Conservation (phyloP, 2,888 invertebrate genomes). For the Epirrita christyi region DNA sequence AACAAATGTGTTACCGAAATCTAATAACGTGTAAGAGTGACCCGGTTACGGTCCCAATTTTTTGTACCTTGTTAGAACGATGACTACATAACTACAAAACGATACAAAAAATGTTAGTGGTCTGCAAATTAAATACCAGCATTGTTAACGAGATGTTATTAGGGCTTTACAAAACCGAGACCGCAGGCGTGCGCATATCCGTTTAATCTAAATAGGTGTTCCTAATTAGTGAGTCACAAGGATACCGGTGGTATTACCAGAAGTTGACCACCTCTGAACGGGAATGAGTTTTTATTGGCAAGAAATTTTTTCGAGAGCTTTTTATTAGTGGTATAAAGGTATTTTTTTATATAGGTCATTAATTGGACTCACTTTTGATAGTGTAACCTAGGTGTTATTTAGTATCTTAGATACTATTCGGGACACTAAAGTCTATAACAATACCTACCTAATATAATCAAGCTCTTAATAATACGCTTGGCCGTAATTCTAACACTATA, state of each 20-base stretch:
- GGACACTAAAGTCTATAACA: no score
- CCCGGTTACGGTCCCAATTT: neutral
- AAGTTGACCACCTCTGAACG: constrained; percentile 12
- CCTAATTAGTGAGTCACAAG: constrained; percentile 32
- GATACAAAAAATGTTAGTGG: constrained; percentile 18
- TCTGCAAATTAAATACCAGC: constrained; percentile 25
- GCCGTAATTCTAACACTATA: no score
- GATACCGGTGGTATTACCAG: constrained; percentile 15
- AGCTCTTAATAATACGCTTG: no score
- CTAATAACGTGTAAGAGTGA: no score
- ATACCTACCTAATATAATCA: no score
- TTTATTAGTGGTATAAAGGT: neutral
- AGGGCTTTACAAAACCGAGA: constrained; percentile 21
- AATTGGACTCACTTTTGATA: no score
- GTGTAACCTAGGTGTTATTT: no score
- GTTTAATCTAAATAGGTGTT: constrained; percentile 27
- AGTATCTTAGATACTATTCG: no score
- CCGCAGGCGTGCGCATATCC: constrained; percentile 26
- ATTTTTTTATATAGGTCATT: neutral
- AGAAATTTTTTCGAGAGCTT: neutral
- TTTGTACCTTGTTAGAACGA: neutral
- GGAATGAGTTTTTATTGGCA: neutral
- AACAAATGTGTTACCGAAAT: no score
- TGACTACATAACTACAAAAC: neutral
- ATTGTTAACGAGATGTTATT: constrained; percentile 30